Conservation (phyloP, 2,797 vertebrate species). For the Holocentrus rufus region DNA sequence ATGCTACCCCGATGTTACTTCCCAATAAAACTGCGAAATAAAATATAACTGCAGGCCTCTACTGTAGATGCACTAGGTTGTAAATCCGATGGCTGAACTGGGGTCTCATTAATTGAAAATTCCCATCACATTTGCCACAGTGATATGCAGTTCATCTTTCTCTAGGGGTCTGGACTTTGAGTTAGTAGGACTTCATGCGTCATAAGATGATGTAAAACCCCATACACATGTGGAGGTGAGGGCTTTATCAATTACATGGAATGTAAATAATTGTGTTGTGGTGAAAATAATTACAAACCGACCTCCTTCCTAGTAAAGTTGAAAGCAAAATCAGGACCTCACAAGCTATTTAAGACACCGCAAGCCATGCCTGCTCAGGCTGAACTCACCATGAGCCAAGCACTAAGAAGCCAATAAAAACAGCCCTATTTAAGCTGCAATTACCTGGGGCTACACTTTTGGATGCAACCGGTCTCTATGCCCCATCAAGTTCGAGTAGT, state of each 20-base stretch:
- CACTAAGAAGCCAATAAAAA: slow-evolving; percentile 72
- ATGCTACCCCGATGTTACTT: slow-evolving; percentile 44
- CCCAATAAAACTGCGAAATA: slow-evolving; percentile 44
- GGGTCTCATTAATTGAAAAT: slow-evolving; percentile 39
- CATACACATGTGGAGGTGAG: slow-evolving; percentile 54
- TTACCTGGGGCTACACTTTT: slow-evolving; percentile 55
- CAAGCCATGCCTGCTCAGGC: slow-evolving; percentile 54
- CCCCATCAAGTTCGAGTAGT: slow-evolving; percentile 52
- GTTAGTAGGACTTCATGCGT: slow-evolving; percentile 47
- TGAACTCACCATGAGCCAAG: slow-evolving; percentile 62
- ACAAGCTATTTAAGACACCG: slow-evolving; percentile 71
- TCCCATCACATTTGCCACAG: slow-evolving; percentile 43
- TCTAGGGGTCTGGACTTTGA: slow-evolving; percentile 26
- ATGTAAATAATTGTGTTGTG: slow-evolving; percentile 67
- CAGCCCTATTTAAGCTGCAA: slow-evolving; percentile 66
- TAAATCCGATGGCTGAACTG: slow-evolving; percentile 41
- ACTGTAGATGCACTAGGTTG: slow-evolving; percentile 42
- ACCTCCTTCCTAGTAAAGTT: slow-evolving; percentile 51
- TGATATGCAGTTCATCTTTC: slow-evolving; percentile 33
- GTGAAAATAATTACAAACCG: slow-evolving; percentile 64
- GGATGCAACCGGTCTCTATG: slow-evolving; percentile 58
- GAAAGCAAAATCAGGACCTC: slow-evolving; percentile 63
- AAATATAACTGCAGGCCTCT: slow-evolving; percentile 7
- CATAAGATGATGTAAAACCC: slow-evolving; percentile 46
- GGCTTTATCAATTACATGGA: slow-evolving; percentile 64